Evolutionary conservation across 2,113 vertebrate species (phyloP), one percentile per base, ranked within the genome.

Genomic region (Gnathonemus longibarbis): DNA sequence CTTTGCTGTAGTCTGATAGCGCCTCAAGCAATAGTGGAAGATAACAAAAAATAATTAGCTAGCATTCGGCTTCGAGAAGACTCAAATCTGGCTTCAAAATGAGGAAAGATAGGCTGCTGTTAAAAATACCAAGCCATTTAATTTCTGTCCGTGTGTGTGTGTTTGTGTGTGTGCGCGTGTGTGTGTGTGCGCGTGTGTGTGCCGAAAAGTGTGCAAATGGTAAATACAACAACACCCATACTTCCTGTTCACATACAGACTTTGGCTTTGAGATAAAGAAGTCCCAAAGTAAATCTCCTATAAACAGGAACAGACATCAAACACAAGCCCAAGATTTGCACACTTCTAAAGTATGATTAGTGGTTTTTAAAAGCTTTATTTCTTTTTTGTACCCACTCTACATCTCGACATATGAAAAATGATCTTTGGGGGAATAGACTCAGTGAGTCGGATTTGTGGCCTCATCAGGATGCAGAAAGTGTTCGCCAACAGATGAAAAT

Each of bases 31-130:
- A 95, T 91, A 92, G 94, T 90, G 90, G 88, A 94, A 95, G 95
- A 96, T 96, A 95, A 95, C 94, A 94, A 94, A 94, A 93, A 96
- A 96, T 96, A 96, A 96, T 96, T 96, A 96, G 95, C 93, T 94
- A 95, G 94, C 94, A 95, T 94, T 96, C 93, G 91, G 94, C 94
- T 95, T 90, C 93, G 93, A 95, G 93, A 92, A 94, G 92, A 91
- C 49, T 88, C 92, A 91, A 91, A 92, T 92, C 92, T 91, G 91
- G 87, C 91, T 89, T 93, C 90, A 90, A 91, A 93, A 92, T 92
- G 92, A 91, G 91, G 89, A 92, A 91, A 91, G 91, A 88, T 74
- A 88, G 91, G 89, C 89, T 86, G 90, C 91, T 62, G 74, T 85
- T 91, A 91, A 84, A 92, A 91, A 91, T 91, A 91, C 91, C 89